Evolutionary conservation across 92 coral and sea anemone genomes (phyloP), one percentile per base, ranked within the genome.

Genomic region (Porites lobata): DNA sequence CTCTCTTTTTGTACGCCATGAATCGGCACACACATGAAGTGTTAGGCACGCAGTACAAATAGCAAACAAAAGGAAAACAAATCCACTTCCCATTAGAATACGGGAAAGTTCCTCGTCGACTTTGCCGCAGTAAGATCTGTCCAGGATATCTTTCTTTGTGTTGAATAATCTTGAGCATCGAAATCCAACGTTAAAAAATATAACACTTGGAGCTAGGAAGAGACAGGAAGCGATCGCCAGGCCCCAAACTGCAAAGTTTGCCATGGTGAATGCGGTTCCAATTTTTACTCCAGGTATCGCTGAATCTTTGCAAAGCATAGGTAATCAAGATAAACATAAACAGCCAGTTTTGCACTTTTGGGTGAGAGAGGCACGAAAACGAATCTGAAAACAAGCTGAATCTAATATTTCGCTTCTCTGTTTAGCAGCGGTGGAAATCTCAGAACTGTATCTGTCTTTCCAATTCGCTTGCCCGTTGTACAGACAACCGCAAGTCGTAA

Each of bases 171-270:
- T 63, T 19, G 72, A 79, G 32, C 83, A 79, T 29, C 83, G 83
- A 65, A 79, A 79, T 79, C 83, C 83, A 79, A 79, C 73, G 72
- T 79, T 79, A n/a, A 79, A 18, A 19, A 79, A 79, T 47, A 79
- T 79, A 38, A 79, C 32, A 79, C 83, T 43, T 13, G 83, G 83
- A 17, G 72, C 71, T 11, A 79, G 47, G 65, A 79, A 63, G n/a
- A 79, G 50, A 9, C 22, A 50, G 21, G 71, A 79, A 5, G 72
- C 72, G 7, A 79, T 18, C n/a, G 12, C 72, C 32, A 64, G 24
- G 17, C 83, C 83, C 13, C 72, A 79, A 64, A 79, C 72, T 9
- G 66, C 72, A 17, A 79, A 79, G 72, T 79, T 79, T 47, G 65
- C 58, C 83, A 79, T 65, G 77, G 22, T 12, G 59, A 15, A 50